A percentile compares a stretch with the other conserved stretches of the same genome.
Evolutionary conservation across 2,797 vertebrate genomes (phyloP).

Genomic region (Lagodon rhomboides): DNA sequence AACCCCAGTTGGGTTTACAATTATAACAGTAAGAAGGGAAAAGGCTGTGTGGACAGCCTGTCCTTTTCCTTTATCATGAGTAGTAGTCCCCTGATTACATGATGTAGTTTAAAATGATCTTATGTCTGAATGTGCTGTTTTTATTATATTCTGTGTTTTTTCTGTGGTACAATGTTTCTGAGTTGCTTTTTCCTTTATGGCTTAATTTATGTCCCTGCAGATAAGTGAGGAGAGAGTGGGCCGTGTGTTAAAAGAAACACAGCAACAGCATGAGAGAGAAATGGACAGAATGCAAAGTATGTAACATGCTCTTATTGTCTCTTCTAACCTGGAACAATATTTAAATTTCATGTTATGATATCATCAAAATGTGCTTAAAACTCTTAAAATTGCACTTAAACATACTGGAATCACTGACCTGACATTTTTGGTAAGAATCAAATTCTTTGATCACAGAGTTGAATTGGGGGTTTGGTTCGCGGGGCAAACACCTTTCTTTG

Average conservation of each 20-base stretch:
- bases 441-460: too few species aligned
- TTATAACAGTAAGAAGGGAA: not conserved
- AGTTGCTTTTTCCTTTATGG: not conserved
- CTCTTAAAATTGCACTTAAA: too few species aligned
- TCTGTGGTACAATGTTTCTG: not conserved
- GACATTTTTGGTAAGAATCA: too few species aligned
- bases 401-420: too few species aligned
- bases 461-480: too few species aligned
- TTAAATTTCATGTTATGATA: too few species aligned
- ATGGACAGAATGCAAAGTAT: constrained; percentile 76
- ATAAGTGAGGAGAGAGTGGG: constrained; percentile 78
- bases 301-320: constrained; percentile 3
- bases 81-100: not conserved
- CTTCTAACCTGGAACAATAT: not conserved
- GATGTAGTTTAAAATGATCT: not conserved
- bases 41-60: not conserved
- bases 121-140: not conserved
- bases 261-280: constrained; percentile 79
- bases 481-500: too few species aligned
- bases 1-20: too few species aligned
- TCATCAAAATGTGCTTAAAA: too few species aligned
- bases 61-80: not conserved
- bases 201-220: constrained; percentile 56
- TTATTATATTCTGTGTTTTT: not conserved
- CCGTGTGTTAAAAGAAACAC: constrained; percentile 76